phyloP scores from a whole-genome alignment of 2,797 vertebrate species.

The Manis javanica region DNA sequence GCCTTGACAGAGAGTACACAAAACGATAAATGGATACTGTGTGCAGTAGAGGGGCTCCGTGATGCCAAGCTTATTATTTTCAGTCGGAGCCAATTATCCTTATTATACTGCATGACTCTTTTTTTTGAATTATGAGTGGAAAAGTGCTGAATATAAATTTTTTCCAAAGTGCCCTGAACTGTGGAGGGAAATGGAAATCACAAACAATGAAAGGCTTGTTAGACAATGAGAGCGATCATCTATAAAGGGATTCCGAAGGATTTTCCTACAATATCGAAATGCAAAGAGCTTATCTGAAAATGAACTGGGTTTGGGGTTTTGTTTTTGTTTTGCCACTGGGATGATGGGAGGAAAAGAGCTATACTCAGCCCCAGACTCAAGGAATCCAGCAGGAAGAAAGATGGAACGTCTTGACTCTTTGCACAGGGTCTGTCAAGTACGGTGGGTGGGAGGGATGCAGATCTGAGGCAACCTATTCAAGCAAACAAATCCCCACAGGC shows the following conservation, averaged over 20 bases:
- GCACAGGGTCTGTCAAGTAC: background rate
- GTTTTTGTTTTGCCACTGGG: background rate
- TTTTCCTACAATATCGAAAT: constrained; percentile 82
- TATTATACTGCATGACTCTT: constrained; percentile 87
- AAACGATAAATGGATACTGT: constrained; percentile 85
- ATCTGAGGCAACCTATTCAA: background rate
- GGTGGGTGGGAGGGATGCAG: fast-evolving
- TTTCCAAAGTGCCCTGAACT: constrained; percentile 84
- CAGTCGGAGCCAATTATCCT: constrained; percentile 88
- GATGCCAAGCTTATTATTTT: constrained; percentile 87
- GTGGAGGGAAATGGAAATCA: constrained; percentile 86
- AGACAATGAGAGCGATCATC: constrained; percentile 86
- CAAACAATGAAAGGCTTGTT: constrained; percentile 86
- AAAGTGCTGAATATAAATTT: constrained; percentile 87
- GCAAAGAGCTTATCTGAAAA: constrained; percentile 79
- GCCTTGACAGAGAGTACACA: constrained; percentile 86
- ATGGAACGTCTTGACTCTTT: background rate
- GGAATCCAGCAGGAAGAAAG: background rate
- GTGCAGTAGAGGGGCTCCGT: constrained; percentile 80
- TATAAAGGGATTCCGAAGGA: constrained; percentile 84
- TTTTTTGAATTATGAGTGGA: constrained; percentile 89
- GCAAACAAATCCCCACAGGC: background rate
- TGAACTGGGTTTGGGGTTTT: constrained; percentile 25
- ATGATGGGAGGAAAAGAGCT: background rate
- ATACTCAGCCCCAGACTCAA: background rate